Conservation (phyloP, 2,888 invertebrate species). For the Terebella lapidaria region DNA sequence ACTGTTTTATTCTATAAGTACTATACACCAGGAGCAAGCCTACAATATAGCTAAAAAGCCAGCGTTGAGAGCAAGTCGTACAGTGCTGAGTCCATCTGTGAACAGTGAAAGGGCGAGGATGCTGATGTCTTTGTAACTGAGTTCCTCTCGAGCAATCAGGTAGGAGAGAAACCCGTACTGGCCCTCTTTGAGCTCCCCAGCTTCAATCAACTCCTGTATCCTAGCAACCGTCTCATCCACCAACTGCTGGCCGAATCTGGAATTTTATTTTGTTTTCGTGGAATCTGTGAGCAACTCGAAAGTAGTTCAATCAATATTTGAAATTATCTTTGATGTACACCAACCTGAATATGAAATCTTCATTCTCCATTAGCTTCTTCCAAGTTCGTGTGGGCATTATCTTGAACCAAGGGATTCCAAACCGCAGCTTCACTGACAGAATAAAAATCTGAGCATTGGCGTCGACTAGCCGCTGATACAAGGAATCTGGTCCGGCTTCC, state of each 20-base stretch:
- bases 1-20: no score
- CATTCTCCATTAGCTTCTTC: conserved; percentile 56
- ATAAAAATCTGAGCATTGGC: conserved; percentile 59
- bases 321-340: no score
- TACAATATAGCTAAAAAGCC: no score
- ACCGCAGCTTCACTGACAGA: conserved; percentile 55
- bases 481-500: conserved; percentile 64
- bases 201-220: conserved; percentile 45
- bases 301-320: no score
- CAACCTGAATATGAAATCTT: conserved; percentile 67
- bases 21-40: no score
- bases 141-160: conserved; percentile 52
- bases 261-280: no score
- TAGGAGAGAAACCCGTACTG: conserved; percentile 55
- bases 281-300: no score
- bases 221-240: conserved; percentile 43
- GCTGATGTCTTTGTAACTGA: conserved; percentile 60
- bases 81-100: conserved; percentile 75
- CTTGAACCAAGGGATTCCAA: conserved; percentile 57
- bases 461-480: conserved; percentile 79
- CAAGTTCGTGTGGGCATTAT: conserved; percentile 57
- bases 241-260: conserved; percentile 24
- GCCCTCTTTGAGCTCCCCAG: conserved; percentile 55
- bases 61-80: no score
- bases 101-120: conserved; percentile 72